Percentiles rank a stretch among this genome's conserved stretches.
Evolutionary conservation across 35 echinoderm and acorn worm species (phyloP).

Genomic region (Heliocidaris erythrogramma): DNA sequence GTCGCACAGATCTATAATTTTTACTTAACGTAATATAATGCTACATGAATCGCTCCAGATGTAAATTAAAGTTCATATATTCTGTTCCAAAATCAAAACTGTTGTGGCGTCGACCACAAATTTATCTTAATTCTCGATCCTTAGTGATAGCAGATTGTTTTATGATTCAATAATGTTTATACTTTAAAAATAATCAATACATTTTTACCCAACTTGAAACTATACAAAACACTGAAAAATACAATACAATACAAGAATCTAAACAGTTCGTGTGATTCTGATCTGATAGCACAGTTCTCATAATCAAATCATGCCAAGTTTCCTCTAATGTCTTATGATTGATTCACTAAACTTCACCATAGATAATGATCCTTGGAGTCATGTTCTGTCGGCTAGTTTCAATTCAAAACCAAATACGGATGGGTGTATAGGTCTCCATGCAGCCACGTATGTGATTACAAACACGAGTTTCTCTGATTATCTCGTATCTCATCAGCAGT

Average conservation of each 20-base stretch:
- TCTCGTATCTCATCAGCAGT: constrained; percentile 2
- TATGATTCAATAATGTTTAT: not conserved
- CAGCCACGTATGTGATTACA: not conserved
- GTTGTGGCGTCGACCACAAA: not conserved
- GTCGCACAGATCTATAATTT: no score
- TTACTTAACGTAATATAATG: no score
- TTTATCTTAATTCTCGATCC: not conserved
- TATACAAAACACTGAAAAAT: not conserved
- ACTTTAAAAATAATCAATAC: not conserved
- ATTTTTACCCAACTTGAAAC: not conserved
- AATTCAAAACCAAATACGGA: not conserved
- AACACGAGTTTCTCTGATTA: not conserved
- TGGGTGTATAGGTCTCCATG: not conserved
- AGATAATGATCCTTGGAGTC: not conserved
- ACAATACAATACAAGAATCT: not conserved
- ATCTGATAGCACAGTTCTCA: not conserved
- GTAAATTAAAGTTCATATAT: no score
- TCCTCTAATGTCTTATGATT: not conserved
- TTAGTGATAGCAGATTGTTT: not conserved
- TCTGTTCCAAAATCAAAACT: not conserved
- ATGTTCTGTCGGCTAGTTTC: not conserved
- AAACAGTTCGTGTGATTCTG: not conserved
- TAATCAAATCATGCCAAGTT: constrained; percentile 4
- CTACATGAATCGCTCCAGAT: no score
- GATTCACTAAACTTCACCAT: not conserved